Base-by-base conservation (phyloP, 1,140 invertebrate species). In the Brachionus plicatilis region DNA sequence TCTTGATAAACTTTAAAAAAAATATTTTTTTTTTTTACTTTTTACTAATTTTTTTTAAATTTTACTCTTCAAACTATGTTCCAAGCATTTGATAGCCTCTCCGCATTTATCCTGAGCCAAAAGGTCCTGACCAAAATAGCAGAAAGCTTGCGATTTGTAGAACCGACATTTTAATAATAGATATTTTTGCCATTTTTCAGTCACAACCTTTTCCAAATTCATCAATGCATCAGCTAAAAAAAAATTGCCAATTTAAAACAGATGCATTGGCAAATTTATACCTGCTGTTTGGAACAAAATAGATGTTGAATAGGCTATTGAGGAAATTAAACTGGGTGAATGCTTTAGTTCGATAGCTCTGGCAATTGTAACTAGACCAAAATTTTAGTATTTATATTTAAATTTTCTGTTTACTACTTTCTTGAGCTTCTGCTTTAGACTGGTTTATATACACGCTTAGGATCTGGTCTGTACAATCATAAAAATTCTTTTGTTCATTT, bases 331-430 rank as follows among this genome's bases (percentile, higher is more conserved):
- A 82, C 88, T 91, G 11, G 92, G 86, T 85, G 91, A 91, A 87
- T 94, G 93, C 86, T 93, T 93, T 86, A 93, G 85, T 86, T 94
- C 93, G 27, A 94, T 91, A 9, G 93, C 93, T 89, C 93, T 87
- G 11, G 93, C 93, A 83, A 94, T 90, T 20, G 93, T 93, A 5
- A 94, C 92, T 93, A 86, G 76, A 90, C 24, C 11, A 82, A 56
- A 24, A 9, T 20, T 68, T 37, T 37, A 5, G 7, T 37, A 37
- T 37, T 37, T 37, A 37, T 7, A 37, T 3, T 37, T 6, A 6
- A 37, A 37, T 7, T 37, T 6, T 37, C 33, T 6, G 7, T 37
- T 5, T 6, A 37, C 33, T 37, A 37, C 92, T 92, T 91, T 94
- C 93, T 88, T 94, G 93, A 5, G 93, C 93, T 89, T 94, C 93